Evolutionary conservation across 2,888 invertebrate species (phyloP).

Genomic region (Biston betularia): DNA sequence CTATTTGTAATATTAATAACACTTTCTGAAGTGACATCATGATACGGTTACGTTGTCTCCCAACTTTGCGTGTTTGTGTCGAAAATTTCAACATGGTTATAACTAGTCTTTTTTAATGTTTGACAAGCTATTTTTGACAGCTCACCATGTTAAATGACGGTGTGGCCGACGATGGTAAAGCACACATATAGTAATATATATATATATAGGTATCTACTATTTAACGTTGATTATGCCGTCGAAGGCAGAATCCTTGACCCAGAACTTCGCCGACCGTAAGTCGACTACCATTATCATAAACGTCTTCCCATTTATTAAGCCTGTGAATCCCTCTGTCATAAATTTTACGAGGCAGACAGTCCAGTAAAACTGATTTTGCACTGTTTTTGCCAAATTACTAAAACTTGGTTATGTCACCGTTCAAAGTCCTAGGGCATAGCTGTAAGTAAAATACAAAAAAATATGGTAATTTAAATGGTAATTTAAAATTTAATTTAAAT

Average conservation of each 20-base stretch:
- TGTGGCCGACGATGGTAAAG: no score
- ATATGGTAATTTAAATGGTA: no score
- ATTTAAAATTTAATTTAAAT: no score
- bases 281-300: constrained; percentile 35
- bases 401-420: neutral
- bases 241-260: constrained; percentile 42
- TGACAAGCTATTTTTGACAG: no score
- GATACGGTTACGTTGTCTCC: neutral
- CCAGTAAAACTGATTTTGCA: neutral
- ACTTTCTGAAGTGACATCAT: constrained; percentile 5
- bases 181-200: no score
- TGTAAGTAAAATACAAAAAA: neutral
- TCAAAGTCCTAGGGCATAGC: neutral
- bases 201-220: no score
- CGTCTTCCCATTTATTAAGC: constrained; percentile 35
- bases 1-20: constrained; percentile 17
- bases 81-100: no score
- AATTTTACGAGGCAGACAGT: constrained; percentile 16
- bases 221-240: constrained; percentile 22
- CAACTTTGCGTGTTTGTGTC: no score
- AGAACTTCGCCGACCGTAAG: constrained; percentile 35
- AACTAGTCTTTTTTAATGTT: no score
- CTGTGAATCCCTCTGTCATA: constrained; percentile 22
- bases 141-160: no score
- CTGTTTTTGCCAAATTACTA: neutral